Percentiles rank a stretch among this genome's conserved stretches.
These are phyloP conservation scores for Sebastolobus altivelis DNA, from an alignment of 2,797 vertebrate genomes.

Conservation along the genomic window DNA sequence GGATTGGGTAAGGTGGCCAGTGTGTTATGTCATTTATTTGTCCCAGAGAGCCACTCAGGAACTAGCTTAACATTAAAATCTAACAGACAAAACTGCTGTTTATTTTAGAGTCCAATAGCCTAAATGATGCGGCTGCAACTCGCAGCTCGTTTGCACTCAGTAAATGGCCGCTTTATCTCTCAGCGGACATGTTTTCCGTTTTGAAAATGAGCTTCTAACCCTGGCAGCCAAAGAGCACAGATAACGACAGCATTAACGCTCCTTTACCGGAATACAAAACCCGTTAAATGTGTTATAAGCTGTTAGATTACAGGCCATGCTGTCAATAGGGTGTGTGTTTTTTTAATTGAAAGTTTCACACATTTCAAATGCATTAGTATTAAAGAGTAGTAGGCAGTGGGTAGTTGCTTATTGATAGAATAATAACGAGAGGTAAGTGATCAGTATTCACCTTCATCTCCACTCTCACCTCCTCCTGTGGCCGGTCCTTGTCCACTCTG, in stretches of 20 bases:
- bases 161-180: conserved; percentile 19
- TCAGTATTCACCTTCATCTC: conserved; percentile 48
- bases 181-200: conserved; percentile 6
- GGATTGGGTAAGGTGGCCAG: background rate
- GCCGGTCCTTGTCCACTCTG: conserved; percentile 34
- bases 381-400: background rate
- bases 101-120: conserved; percentile 19
- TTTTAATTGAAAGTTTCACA: background rate
- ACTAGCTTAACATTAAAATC: background rate
- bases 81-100: conserved; percentile 22
- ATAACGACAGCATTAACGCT: background rate
- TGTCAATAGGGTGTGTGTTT: background rate
- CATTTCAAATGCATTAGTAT: background rate
- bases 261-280: background rate
- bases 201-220: conserved; percentile 34
- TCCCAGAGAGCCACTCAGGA: background rate
- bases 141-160: conserved; percentile 20
- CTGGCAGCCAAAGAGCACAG: conserved; percentile 12
- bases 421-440: conserved; percentile 64
- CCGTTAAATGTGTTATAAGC: background rate
- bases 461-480: conserved; percentile 46
- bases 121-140: conserved; percentile 8
- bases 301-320: background rate
- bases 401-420: conserved; percentile 1
- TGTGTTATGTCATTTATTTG: background rate